A percentile compares a stretch with the other conserved stretches of the same genome.
Conservation (phyloP, 2,888 invertebrate species). For the Stenolophus ochropezus region DNA sequence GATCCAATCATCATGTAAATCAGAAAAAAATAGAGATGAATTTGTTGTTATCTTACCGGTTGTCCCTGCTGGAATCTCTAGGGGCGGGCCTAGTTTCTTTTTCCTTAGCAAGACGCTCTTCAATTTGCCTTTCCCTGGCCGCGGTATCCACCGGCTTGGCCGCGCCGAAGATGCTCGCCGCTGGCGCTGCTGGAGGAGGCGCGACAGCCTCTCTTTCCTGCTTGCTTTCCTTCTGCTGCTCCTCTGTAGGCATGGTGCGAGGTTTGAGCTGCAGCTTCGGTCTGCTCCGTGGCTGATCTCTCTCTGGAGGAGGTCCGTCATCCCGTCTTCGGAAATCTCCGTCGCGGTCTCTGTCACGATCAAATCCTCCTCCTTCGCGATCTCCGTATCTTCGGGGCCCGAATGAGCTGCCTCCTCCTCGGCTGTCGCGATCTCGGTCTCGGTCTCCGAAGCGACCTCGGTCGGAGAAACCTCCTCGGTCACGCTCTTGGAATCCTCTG, state of each 20-base stretch:
- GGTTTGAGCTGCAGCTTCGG: conserved; percentile 88
- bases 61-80: conserved; percentile 68
- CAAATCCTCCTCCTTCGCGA: conserved; percentile 66
- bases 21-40: neutral
- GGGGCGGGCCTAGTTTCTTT: conserved; percentile 67
- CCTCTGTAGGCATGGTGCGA: conserved; percentile 83
- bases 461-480: conserved; percentile 64
- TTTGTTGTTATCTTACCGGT: conserved; percentile 18
- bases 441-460: conserved; percentile 63
- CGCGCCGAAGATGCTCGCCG: conserved; percentile 92
- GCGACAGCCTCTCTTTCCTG: conserved; percentile 65
- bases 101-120: conserved; percentile 86
- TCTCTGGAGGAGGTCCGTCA: conserved; percentile 65
- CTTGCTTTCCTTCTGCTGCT: neutral
- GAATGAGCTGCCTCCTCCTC: conserved; percentile 64
- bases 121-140: conserved; percentile 92
- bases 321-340: conserved; percentile 64
- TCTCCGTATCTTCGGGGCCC: conserved; percentile 64
- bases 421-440: conserved; percentile 63
- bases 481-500: conserved; percentile 63
- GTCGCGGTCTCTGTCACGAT: conserved; percentile 65
- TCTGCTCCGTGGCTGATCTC: conserved; percentile 76
- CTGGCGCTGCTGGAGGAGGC: conserved; percentile 74
- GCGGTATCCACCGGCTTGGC: conserved; percentile 97
- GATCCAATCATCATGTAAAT: conserved; percentile 55